Conservation (phyloP, 2,888 invertebrate genomes). For the Platerodrilus igneus region DNA sequence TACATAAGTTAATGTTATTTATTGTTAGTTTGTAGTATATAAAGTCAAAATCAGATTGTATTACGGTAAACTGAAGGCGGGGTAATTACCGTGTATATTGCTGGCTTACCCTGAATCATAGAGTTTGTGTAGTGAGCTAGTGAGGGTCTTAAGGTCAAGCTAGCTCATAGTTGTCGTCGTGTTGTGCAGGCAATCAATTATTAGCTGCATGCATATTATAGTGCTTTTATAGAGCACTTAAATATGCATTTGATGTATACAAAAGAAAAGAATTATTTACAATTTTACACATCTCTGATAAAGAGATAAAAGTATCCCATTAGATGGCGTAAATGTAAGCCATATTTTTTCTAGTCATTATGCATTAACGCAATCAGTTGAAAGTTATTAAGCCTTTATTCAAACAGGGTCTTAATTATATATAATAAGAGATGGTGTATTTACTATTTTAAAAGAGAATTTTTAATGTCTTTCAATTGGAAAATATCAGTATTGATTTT, state of each 20-base stretch:
- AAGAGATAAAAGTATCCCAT: slow-evolving; percentile 15
- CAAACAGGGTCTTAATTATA: slow-evolving; percentile 50
- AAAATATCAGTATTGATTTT: slow-evolving; percentile 42
- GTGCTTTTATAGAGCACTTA: slow-evolving; percentile 20
- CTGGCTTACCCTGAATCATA: slow-evolving; percentile 25
- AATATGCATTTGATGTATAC: slow-evolving; percentile 22
- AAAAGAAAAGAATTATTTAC: slow-evolving; percentile 33
- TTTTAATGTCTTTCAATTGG: slow-evolving; percentile 36
- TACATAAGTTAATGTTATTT: no score
- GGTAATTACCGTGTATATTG: slow-evolving; percentile 27
- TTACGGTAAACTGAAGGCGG: no score
- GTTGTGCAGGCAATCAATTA: slow-evolving; percentile 49
- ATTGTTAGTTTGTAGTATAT: no score
- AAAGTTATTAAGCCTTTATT: slow-evolving; percentile 48
- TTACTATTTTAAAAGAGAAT: slow-evolving; percentile 39
- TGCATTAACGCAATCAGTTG: slow-evolving; percentile 45
- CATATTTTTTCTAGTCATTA: slow-evolving; percentile 23
- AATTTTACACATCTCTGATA: slow-evolving; percentile 32
- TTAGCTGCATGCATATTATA: slow-evolving; percentile 39
- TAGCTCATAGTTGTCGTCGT: slow-evolving; percentile 49
- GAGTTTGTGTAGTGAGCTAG: slow-evolving; percentile 41
- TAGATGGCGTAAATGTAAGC: slow-evolving; percentile 19
- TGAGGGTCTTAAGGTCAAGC: slow-evolving; percentile 48
- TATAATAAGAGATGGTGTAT: slow-evolving; percentile 43
- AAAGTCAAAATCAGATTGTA: no score